Percentiles rank a stretch among this genome's conserved stretches.
Conservation (phyloP, 30 jellyfish, hydroid and myxozoan genomes). For the Aurelia aurita complex sp. Pacific region DNA sequence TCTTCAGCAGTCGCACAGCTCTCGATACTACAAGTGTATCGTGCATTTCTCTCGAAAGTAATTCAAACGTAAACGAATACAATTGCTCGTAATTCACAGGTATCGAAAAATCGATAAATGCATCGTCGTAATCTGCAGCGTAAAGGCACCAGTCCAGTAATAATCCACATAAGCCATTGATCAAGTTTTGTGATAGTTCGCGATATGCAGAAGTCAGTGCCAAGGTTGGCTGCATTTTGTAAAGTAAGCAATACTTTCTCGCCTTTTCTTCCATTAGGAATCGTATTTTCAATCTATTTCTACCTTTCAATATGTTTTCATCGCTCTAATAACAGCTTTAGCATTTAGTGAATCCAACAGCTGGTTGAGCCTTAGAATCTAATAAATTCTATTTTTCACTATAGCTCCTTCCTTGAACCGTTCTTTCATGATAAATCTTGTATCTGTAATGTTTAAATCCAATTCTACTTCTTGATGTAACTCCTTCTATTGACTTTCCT, state of each 20-base stretch:
- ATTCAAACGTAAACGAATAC: slow-evolving; percentile 42
- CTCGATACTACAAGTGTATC: slow-evolving; percentile 51
- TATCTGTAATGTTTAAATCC: no score
- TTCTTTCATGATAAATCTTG: no score
- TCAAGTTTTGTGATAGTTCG: slow-evolving; percentile 43
- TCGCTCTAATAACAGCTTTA: no score
- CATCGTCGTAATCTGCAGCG: slow-evolving; percentile 58
- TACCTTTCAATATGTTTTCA: no score
- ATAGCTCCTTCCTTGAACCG: no score
- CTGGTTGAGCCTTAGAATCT: no score
- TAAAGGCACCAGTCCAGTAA: slow-evolving; percentile 58
- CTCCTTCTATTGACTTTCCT: no score
- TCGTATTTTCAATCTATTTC: no score
- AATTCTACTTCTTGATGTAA: no score
- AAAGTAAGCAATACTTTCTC: slow-evolving; percentile 61
- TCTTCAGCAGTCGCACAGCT: slow-evolving; percentile 29
- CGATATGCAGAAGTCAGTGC: slow-evolving; percentile 53
- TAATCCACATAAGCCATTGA: slow-evolving; percentile 36
- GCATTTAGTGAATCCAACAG: no score
- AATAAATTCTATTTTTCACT: no score
- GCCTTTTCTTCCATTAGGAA: slow-evolving; percentile 64
- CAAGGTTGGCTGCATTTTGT: slow-evolving; percentile 48
- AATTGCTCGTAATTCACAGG: slow-evolving; percentile 58
- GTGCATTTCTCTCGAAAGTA: slow-evolving; percentile 41
- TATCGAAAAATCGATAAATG: slow-evolving; percentile 47